These are phyloP conservation scores for Epicampocera succincta DNA, from an alignment of 2,888 invertebrate species.

Conservation along the genomic window DNA sequence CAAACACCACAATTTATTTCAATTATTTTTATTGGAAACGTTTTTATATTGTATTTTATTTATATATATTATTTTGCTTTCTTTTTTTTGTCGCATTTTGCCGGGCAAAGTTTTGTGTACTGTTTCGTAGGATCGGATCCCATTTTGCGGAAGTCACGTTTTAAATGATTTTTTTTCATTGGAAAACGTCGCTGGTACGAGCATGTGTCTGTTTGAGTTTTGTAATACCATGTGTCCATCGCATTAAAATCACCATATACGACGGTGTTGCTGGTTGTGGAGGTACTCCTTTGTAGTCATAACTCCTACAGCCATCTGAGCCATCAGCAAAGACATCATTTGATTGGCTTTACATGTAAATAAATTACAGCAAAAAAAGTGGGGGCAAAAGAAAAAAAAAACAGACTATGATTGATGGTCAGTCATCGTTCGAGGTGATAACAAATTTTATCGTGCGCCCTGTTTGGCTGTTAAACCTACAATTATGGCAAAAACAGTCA, in stretches of 20 bases:
- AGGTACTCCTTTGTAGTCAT: slow-evolving; percentile 52
- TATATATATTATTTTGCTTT: not conserved
- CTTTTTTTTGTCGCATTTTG: slow-evolving; percentile 5
- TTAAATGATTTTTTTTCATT: slow-evolving; percentile 66
- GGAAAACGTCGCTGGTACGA: slow-evolving; percentile 41
- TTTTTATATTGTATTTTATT: slow-evolving; percentile 36
- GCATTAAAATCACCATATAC: slow-evolving; percentile 15
- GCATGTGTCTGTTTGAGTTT: slow-evolving; percentile 26
- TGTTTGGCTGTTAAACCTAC: slow-evolving; percentile 38
- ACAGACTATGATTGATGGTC: slow-evolving; percentile 59
- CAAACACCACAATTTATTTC: slow-evolving; percentile 48
- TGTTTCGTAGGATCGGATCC: slow-evolving; percentile 29
- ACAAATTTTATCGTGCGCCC: slow-evolving; percentile 34
- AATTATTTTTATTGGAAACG: slow-evolving; percentile 61
- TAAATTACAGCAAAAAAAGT: slow-evolving; percentile 1
- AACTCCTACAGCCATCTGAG: slow-evolving; percentile 21
- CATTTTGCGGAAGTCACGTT: slow-evolving; percentile 71
- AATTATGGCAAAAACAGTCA: slow-evolving; percentile 30
- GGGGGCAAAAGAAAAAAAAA: too few relatives aligned
- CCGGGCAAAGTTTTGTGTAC: slow-evolving; percentile 5
- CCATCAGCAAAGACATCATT: not conserved
- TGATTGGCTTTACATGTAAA: slow-evolving; percentile 45
- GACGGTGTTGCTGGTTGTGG: slow-evolving; percentile 22
- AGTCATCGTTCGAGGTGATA: slow-evolving; percentile 66
- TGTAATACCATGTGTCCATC: slow-evolving; percentile 52